Percentiles rank a stretch among this genome's conserved stretches.
phyloP scores from a whole-genome alignment of 2,113 vertebrate genomes.

The Pterocles orientalis region DNA sequence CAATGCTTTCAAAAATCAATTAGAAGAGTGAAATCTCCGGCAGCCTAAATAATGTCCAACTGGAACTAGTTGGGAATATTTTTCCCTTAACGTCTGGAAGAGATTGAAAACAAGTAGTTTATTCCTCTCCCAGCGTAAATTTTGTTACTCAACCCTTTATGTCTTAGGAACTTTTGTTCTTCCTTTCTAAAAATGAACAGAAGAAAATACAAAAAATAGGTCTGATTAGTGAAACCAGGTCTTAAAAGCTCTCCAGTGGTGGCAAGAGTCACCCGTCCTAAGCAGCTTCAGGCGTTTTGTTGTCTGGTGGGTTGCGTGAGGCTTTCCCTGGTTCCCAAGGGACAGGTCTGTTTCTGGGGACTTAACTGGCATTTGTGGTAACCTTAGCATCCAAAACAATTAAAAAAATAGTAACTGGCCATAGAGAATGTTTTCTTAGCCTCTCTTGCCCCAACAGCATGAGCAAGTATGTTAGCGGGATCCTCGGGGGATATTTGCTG shows the following conservation, averaged over 20 bases:
- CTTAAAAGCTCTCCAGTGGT: not conserved
- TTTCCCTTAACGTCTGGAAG: not conserved
- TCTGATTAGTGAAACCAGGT: not conserved
- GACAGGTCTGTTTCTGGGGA: not conserved
- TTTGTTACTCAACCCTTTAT: not conserved
- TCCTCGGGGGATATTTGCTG: conserved; percentile 24
- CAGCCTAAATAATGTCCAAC: not conserved
- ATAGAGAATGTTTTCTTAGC: not conserved
- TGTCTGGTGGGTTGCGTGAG: not conserved
- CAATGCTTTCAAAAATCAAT: not conserved
- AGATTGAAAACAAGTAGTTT: not conserved
- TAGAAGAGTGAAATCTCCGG: not conserved
- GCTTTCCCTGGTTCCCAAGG: not conserved
- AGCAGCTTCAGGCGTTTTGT: not conserved
- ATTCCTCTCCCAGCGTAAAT: not conserved
- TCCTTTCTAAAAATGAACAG: not conserved
- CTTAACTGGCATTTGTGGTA: conserved; percentile 33
- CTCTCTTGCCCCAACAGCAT: not conserved
- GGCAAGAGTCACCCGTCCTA: not conserved
- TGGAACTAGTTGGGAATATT: not conserved
- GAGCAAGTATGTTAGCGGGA: conserved; percentile 15
- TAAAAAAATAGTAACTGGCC: not conserved
- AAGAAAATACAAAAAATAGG: not conserved
- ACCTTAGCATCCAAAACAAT: not conserved
- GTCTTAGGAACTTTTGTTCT: not conserved